phyloP scores from a whole-genome alignment of 2,113 vertebrate genomes.

The Morone saxatilis region DNA sequence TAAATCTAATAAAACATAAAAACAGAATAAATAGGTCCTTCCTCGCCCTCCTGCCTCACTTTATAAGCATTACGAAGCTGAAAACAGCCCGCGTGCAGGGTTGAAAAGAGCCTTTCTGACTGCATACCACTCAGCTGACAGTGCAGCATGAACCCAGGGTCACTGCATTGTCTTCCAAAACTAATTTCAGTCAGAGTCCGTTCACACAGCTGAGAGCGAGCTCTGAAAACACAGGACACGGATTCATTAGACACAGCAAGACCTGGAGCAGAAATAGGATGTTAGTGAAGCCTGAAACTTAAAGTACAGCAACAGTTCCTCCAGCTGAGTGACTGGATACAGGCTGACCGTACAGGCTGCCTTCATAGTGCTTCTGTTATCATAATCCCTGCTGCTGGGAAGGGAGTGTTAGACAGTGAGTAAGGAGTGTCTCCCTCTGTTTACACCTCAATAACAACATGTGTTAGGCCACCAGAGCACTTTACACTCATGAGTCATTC shows the following conservation, averaged over 20 bases:
- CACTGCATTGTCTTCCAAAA: conserved; percentile 42
- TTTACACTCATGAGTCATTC: neutral
- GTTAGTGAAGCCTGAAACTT: neutral
- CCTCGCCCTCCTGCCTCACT: no score
- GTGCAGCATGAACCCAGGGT: conserved; percentile 26
- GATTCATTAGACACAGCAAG: neutral
- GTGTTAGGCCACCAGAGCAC: neutral
- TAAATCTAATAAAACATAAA: neutral
- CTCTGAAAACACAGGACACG: neutral
- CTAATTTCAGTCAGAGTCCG: conserved; percentile 30
- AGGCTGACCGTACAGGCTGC: neutral
- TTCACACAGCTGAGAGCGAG: conserved; percentile 12
- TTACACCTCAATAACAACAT: conserved; percentile 22
- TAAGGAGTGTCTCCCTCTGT: neutral
- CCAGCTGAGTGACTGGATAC: neutral
- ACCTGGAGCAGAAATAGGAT: conserved; percentile 1
- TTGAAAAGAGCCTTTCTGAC: conserved; percentile 36
- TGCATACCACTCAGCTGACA: conserved; percentile 48
- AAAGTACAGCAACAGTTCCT: neutral
- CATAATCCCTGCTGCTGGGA: conserved; percentile 41
- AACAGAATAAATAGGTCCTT: neutral
- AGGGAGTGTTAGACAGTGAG: neutral
- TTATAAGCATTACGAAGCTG: no score
- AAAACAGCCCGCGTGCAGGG: neutral
- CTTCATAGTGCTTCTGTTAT: neutral